A percentile compares a stretch with the other conserved stretches of the same genome.
Conservation (phyloP, 2,797 vertebrate genomes). For the Eulemur mongoz region DNA sequence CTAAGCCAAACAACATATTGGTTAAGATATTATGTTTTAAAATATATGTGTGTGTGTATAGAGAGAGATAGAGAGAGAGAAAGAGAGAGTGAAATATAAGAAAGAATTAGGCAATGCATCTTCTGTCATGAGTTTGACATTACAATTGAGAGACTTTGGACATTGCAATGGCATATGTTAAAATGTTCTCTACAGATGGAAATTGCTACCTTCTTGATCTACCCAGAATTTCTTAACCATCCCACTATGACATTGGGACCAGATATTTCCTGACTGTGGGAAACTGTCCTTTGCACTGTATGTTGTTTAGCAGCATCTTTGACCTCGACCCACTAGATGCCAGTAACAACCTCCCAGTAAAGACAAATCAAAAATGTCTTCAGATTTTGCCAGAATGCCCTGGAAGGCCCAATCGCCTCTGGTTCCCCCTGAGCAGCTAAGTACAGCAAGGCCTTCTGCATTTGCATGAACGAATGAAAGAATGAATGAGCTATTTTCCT, state of each 20-base stretch:
- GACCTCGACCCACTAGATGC: neutral
- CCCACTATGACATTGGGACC: accelerated
- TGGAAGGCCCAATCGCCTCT: neutral
- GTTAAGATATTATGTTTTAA: neutral
- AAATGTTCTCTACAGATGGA: neutral
- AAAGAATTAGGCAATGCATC: neutral
- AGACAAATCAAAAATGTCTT: neutral
- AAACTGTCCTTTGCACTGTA: accelerated
- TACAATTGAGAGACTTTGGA: neutral
- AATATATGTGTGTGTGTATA: too few relatives aligned
- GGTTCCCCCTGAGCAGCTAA: neutral
- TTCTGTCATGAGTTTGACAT: neutral
- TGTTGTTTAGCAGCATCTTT: accelerated
- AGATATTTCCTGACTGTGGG: accelerated
- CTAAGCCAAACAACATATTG: neutral
- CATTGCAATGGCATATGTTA: accelerated
- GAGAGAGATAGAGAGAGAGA: neutral
- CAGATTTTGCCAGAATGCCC: neutral
- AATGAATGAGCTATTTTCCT: neutral
- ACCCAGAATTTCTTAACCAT: accelerated
- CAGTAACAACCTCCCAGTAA: accelerated
- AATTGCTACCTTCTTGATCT: accelerated
- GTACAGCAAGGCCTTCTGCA: neutral
- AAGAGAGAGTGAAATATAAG: neutral
- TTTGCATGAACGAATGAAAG: neutral